Percentiles rank a stretch among this genome's conserved stretches.
Evolutionary conservation across 2,113 vertebrate genomes (phyloP).

Genomic region (Variabilichromis moorii): DNA sequence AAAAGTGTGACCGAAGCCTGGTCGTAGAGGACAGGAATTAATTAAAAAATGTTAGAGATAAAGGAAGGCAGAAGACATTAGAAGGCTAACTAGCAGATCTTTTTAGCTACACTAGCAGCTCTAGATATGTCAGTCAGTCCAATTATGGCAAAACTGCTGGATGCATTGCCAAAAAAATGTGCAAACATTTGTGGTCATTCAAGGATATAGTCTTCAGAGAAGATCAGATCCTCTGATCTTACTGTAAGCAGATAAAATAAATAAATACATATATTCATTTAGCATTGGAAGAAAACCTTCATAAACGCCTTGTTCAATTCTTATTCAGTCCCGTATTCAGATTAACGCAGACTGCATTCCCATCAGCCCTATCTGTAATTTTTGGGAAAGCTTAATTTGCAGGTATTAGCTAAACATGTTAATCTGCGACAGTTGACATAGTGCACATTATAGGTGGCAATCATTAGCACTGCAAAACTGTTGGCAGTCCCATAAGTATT

Average conservation of each 20-base stretch:
- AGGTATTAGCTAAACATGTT: neutral
- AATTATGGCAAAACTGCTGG: neutral
- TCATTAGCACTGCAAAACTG: neutral
- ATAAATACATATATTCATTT: neutral
- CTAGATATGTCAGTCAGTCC: neutral
- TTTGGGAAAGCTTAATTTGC: neutral
- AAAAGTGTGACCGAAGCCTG: neutral
- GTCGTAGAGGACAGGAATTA: neutral
- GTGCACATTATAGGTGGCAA: neutral
- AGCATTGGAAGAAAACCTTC: neutral
- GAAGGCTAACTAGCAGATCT: neutral
- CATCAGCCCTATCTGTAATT: neutral
- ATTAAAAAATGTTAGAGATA: neutral
- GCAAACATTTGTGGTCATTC: neutral
- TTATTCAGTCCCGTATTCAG: neutral
- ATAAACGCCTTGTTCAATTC: neutral
- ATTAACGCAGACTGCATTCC: neutral
- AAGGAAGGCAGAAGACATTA: neutral
- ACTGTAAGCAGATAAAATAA: neutral
- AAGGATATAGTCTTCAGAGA: neutral
- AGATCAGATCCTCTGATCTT: neutral
- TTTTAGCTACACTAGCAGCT: neutral
- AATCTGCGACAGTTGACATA: neutral
- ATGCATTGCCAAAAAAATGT: neutral
- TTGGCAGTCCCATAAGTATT: neutral